phyloP scores from a whole-genome alignment of 2,113 vertebrate species.

The Psephotus haematonotus region DNA sequence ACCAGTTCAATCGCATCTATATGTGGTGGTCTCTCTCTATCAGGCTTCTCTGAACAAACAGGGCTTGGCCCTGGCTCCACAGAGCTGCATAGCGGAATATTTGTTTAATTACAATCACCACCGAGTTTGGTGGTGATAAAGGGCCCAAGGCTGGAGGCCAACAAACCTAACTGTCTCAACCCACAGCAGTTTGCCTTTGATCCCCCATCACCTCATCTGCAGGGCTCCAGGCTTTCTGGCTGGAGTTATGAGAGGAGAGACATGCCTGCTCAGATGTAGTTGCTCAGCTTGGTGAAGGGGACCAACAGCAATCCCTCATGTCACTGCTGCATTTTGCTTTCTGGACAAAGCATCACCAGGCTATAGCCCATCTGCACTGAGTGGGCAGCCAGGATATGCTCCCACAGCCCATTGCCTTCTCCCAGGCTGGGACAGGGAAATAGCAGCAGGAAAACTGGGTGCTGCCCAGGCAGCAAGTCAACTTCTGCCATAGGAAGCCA shows the following conservation, averaged over 20 bases:
- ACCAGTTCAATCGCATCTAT: not conserved
- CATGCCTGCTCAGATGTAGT: not conserved
- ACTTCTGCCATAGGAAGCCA: not conserved
- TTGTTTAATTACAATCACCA: not conserved
- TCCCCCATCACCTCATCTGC: rapidly evolving
- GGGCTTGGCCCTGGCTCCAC: not conserved
- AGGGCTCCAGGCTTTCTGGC: not conserved
- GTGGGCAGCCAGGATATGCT: rapidly evolving
- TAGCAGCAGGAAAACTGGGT: not conserved
- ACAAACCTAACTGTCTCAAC: not conserved
- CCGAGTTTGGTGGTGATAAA: not conserved
- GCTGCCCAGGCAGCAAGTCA: not conserved
- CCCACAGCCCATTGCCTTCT: not conserved
- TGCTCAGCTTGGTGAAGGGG: not conserved
- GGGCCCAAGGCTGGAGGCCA: not conserved
- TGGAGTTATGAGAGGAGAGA: not conserved
- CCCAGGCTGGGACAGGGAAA: not conserved
- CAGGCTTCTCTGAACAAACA: not conserved
- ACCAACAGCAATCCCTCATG: not conserved
- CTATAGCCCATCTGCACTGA: not conserved
- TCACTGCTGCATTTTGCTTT: not conserved
- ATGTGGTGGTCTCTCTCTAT: not conserved
- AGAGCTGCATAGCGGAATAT: not conserved
- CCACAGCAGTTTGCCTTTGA: not conserved
- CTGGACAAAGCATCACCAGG: not conserved